phyloP scores from a whole-genome alignment of 2,888 invertebrate species.

The Rhaphigaster nebulosa region DNA sequence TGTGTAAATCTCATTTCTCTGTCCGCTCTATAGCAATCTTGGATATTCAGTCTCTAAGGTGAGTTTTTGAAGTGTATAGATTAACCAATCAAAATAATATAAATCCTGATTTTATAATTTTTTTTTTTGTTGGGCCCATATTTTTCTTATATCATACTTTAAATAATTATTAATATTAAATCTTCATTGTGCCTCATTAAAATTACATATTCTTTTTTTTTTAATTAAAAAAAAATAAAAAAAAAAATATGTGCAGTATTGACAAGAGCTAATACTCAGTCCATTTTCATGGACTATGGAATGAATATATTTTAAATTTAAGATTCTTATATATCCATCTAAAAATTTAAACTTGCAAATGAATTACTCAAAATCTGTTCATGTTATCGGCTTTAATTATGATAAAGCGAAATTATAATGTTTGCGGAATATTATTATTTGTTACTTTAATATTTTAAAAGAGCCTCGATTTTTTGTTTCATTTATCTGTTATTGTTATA shows the following conservation, averaged over 20 bases:
- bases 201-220: too few species aligned
- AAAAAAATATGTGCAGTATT: background rate
- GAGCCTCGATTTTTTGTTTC: background rate
- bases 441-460: too few species aligned
- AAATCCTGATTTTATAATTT: too few species aligned
- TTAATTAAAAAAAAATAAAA: too few species aligned
- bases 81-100: background rate
- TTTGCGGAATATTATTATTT: too few species aligned
- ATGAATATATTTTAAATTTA: background rate
- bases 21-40: conserved; percentile 15
- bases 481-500: background rate
- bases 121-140: too few species aligned
- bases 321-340: background rate
- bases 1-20: background rate
- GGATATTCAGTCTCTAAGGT: conserved; percentile 52
- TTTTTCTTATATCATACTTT: too few species aligned
- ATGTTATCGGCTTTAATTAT: background rate
- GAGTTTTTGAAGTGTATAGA: background rate
- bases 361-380: background rate
- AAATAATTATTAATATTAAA: too few species aligned
- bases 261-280: background rate
- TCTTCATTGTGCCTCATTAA: too few species aligned
- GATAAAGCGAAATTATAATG: background rate
- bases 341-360: background rate
- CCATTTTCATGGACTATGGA: background rate